phyloP scores from a whole-genome alignment of 2,797 vertebrate genomes.

The Menidia menidia region DNA sequence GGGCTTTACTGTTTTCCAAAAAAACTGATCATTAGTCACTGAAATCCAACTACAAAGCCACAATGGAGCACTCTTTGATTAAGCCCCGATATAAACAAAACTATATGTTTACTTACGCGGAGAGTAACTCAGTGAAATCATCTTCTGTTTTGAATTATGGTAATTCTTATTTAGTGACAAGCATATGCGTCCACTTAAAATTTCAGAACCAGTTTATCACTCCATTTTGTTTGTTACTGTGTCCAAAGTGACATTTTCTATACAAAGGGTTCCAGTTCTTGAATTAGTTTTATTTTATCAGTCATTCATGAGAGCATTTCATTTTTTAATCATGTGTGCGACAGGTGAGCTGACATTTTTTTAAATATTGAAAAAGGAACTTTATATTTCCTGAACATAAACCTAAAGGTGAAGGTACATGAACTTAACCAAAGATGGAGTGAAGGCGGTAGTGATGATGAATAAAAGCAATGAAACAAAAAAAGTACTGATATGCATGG shows the following conservation, averaged over 20 bases:
- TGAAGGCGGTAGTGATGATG: too few relatives aligned
- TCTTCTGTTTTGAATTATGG: conserved; percentile 2
- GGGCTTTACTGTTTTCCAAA: background rate
- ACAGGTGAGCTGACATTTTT: too few relatives aligned
- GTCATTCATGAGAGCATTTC: background rate
- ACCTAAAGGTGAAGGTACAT: too few relatives aligned
- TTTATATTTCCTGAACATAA: too few relatives aligned
- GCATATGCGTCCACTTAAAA: background rate
- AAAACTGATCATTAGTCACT: background rate
- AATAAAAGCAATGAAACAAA: too few relatives aligned
- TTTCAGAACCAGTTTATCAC: background rate
- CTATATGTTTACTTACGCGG: background rate
- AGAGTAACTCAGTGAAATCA: background rate
- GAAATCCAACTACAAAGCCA: background rate
- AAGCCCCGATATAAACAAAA: background rate
- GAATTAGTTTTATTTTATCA: background rate
- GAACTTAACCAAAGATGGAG: too few relatives aligned
- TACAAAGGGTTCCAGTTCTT: background rate
- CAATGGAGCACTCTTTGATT: background rate
- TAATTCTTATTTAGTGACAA: background rate
- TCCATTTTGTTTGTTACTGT: background rate
- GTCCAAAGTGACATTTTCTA: background rate
- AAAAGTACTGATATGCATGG: too few relatives aligned
- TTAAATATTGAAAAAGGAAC: too few relatives aligned
- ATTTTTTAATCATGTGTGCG: too few relatives aligned